Conservation (phyloP, 2,797 vertebrate genomes). For the Sus cebifrons region DNA sequence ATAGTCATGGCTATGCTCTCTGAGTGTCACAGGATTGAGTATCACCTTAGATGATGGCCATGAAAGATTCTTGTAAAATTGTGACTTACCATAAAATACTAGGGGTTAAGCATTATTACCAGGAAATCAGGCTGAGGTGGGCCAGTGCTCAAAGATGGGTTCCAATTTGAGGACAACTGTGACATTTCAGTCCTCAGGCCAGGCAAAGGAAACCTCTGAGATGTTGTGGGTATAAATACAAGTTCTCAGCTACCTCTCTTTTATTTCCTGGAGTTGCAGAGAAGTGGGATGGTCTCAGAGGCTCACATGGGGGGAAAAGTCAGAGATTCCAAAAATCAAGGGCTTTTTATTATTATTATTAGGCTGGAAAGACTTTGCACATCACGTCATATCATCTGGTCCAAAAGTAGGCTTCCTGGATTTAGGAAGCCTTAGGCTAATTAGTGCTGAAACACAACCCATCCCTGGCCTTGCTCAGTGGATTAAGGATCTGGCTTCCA, state of each 20-base stretch:
- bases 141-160: not conserved
- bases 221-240: too few species aligned
- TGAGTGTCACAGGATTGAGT: not conserved
- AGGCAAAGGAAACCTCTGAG: not conserved
- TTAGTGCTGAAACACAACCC: not conserved
- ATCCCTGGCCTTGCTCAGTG: too few species aligned
- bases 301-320: not conserved
- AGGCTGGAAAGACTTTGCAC: not conserved
- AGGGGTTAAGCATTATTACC: accelerated
- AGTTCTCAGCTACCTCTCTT: not conserved
- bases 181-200: not conserved
- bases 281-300: not conserved
- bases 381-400: not conserved
- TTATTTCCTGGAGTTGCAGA: not conserved
- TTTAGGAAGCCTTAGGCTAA: not conserved
- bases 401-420: not conserved
- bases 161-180: not conserved
- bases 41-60: not conserved
- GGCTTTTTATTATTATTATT: not conserved
- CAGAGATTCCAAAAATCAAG: not conserved
- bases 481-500: too few species aligned
- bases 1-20: not conserved
- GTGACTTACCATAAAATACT: accelerated
- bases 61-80: not conserved
- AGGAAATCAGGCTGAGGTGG: not conserved